Evolutionary conservation across 1,140 invertebrate genomes (phyloP), one percentile per base, ranked within the genome.

Genomic region (Geopemphigus sp.): DNA sequence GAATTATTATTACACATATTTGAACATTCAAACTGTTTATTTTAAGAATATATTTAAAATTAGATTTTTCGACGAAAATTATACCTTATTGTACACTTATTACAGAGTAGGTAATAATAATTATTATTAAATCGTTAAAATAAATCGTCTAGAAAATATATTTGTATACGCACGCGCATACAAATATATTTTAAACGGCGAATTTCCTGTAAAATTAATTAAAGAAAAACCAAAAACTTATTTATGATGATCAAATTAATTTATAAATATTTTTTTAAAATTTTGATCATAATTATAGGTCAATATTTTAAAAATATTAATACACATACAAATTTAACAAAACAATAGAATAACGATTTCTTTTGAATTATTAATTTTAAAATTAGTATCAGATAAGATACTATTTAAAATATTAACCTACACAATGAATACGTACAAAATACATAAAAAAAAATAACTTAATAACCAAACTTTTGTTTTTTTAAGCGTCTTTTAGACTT

Each of bases 401-500:
- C 24, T 70, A 24, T 53, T 53, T 29, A 53, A 63, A 29, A 72
- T 54, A 72, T 29, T 72, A 54, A 72, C 26, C 47, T 72, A 59
- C 14, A 59, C 24, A 59, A 59, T 59, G 24, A 57, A n/a, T 59
- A 76, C 14, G 39, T 76, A 76, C 54, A 72, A 54, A 72, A 72
- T 29, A 14, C 17, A 5, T 66, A 66, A 12, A 66, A 45, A 66
- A 39, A 47, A 24, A n/a, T n/a, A 24, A 76, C 17, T 14, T 78
- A 78, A 78, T 78, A 78, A 63, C 74, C 66, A 59, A 81, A 68
- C 17, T 81, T 81, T 61, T 73, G 68, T 57, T 82, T 82, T 80
- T 82, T 82, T 63, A 76, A 63, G 56, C 82, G 81, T 50, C 81
- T 82, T 53, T 87, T 84, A 22, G 86, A 84, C 78, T 85, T 84